A percentile compares a stretch with the other conserved stretches of the same genome.
These are phyloP conservation scores for Panagrolaimus sp. DNA, from an alignment of 1,140 invertebrate genomes.

Conservation along the genomic window DNA sequence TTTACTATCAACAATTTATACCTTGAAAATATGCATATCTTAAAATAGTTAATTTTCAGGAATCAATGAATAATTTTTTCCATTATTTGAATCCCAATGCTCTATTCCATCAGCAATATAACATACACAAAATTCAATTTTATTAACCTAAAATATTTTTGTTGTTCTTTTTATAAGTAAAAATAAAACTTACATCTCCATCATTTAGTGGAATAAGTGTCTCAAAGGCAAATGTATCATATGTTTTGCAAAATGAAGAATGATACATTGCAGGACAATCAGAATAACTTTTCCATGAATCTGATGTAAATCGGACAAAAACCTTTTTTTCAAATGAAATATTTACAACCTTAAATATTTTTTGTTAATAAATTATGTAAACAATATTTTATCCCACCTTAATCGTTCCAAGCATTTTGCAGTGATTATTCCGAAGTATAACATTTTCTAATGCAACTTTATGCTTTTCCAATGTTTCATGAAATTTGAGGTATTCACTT, in stretches of 20 bases:
- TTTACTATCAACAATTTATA: too few species aligned
- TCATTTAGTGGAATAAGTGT: conserved; percentile 68
- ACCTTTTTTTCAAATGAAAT: conserved; percentile 79
- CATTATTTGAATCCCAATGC: conserved; percentile 83
- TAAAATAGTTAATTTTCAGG: conserved; percentile 8
- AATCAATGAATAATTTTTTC: conserved; percentile 67
- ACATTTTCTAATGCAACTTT: conserved; percentile 86
- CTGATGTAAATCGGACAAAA: conserved; percentile 70
- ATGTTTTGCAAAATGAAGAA: conserved; percentile 62
- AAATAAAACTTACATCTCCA: conserved; percentile 3
- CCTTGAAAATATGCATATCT: too few species aligned
- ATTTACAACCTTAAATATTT: conserved; percentile 67
- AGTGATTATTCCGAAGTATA: conserved; percentile 74
- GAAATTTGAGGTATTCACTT: conserved; percentile 82
- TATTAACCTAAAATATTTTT: conserved; percentile 37
- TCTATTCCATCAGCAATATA: conserved; percentile 65
- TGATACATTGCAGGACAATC: conserved; percentile 73
- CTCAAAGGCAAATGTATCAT: conserved; percentile 85
- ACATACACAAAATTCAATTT: conserved; percentile 82
- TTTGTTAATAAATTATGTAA: not conserved
- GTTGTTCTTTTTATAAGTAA: not conserved
- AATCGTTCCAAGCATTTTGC: conserved; percentile 76
- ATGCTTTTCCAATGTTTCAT: conserved; percentile 71
- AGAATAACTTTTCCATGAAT: conserved; percentile 72
- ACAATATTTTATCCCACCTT: conserved; percentile 69